Evolutionary conservation across 2,888 invertebrate species (phyloP).

Genomic region (Coelinius sp.): DNA sequence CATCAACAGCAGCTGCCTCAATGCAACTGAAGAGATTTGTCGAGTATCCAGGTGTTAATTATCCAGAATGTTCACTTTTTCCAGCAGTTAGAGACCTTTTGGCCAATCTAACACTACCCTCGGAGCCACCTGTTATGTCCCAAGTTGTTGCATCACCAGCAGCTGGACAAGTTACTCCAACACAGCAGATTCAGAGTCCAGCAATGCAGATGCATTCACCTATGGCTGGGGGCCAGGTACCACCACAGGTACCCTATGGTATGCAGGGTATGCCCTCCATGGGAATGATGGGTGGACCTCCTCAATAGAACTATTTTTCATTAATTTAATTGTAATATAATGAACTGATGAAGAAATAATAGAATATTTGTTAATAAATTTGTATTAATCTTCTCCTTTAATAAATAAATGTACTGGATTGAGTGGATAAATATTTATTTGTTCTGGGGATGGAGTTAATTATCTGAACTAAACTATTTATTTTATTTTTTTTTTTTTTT

Average conservation of each 20-base stretch:
- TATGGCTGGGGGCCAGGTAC: slow-evolving; percentile 71
- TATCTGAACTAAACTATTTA: not conserved
- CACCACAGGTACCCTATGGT: slow-evolving; percentile 66
- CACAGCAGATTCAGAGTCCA: slow-evolving; percentile 74
- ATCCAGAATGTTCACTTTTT: slow-evolving; percentile 88
- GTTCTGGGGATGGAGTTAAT: not conserved
- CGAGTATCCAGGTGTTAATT: slow-evolving; percentile 78
- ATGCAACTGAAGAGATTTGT: slow-evolving; percentile 80
- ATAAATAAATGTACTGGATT: not conserved
- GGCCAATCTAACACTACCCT: slow-evolving; percentile 85
- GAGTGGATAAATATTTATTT: not conserved
- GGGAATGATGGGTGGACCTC: slow-evolving; percentile 68
- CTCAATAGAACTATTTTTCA: slow-evolving; percentile 57
- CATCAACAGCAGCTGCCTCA: slow-evolving; percentile 77
- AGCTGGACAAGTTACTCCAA: slow-evolving; percentile 72
- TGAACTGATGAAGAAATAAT: not conserved
- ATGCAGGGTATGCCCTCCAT: slow-evolving; percentile 66
- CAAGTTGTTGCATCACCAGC: slow-evolving; percentile 72
- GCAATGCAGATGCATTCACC: slow-evolving; percentile 76
- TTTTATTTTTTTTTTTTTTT: no score
- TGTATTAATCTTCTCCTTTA: not conserved
- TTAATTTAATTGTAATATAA: slow-evolving; percentile 18
- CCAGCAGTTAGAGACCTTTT: slow-evolving; percentile 92
- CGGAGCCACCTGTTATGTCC: slow-evolving; percentile 78
- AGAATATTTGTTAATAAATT: not conserved